Base-by-base conservation (phyloP, 2,888 invertebrate species). In the Pomacea canaliculata region DNA sequence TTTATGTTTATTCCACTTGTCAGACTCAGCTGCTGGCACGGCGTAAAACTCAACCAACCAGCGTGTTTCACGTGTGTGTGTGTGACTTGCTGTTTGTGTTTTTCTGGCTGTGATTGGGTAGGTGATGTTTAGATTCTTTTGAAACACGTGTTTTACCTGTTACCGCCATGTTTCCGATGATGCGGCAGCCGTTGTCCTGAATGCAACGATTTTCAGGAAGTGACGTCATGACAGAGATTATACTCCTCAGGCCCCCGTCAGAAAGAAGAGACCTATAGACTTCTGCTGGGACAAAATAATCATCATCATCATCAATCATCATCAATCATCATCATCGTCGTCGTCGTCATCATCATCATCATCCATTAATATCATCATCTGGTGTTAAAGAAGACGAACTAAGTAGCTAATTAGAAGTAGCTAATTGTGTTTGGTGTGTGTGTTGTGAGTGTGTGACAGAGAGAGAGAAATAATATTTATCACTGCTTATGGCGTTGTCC, bases 141-240 rank as follows among this genome's bases (percentile, higher is more conserved):
- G 51, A 51, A 48, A n/a, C n/a, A 5, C 10, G 56, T 23, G 16
- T 74, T 79, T 79, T 77, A 87, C 87, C 84, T 63, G 83, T 80
- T 8, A 87, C 85, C 0, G 85, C 85, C 48, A 86, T 78, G 68
- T 86, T 86, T n/a, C 87, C 87, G 1, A 87, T 78, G 16, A 84
- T 81, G 69, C 83, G 82, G 63, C 84, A 83, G 46, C 85, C 82
- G 48, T 84, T 82, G 62, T 84, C 81, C 73, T 85, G 86, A 23
- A 87, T 81, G 48, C 79, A 76, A 0, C 72, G 78, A 63, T 84
- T 83, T 51, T 86, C 85, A 23, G 83, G 83, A 46, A 81, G 84
- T 19, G 71, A 73, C 51, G 73, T 80, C 85, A 86, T 86, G 1
- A 81, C 72, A 8, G 81, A 78, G 46, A 85, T 80, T 13, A 85